A percentile compares a stretch with the other conserved stretches of the same genome.
Conservation (phyloP, 2,797 vertebrate genomes). For the Danio kyathit region DNA sequence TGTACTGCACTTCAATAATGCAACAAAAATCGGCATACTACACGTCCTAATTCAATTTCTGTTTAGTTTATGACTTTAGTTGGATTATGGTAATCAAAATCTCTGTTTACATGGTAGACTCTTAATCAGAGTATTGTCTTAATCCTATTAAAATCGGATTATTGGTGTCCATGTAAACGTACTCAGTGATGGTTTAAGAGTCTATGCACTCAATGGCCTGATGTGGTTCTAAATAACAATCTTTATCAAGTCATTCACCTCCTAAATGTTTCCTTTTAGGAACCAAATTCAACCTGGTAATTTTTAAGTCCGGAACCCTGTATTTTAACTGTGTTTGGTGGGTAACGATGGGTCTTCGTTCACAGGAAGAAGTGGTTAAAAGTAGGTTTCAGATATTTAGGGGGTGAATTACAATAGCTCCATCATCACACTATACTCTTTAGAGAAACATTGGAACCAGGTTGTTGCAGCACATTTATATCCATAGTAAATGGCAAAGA, state of each 20-base stretch:
- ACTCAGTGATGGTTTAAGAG: no score
- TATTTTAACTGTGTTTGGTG: neutral
- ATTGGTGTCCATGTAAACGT: no score
- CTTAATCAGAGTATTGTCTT: no score
- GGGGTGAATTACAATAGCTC: neutral
- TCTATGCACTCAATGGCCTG: no score
- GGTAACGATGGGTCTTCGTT: conserved; percentile 18
- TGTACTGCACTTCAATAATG: no score
- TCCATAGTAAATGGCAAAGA: neutral
- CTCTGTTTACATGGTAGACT: no score
- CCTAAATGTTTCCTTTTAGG: neutral
- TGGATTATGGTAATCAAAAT: no score
- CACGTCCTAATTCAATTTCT: no score
- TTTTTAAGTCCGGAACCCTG: neutral
- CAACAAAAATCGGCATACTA: no score
- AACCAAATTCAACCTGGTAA: neutral
- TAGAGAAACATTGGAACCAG: neutral
- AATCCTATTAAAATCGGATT: no score
- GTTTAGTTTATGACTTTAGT: no score
- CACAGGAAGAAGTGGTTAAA: neutral
- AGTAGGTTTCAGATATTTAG: neutral
- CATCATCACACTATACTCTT: neutral
- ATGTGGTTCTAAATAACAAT: neutral
- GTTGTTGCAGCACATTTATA: neutral
- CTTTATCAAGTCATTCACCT: neutral